phyloP scores from a whole-genome alignment of 2,113 vertebrate genomes.

The Micronycteris hirsuta region DNA sequence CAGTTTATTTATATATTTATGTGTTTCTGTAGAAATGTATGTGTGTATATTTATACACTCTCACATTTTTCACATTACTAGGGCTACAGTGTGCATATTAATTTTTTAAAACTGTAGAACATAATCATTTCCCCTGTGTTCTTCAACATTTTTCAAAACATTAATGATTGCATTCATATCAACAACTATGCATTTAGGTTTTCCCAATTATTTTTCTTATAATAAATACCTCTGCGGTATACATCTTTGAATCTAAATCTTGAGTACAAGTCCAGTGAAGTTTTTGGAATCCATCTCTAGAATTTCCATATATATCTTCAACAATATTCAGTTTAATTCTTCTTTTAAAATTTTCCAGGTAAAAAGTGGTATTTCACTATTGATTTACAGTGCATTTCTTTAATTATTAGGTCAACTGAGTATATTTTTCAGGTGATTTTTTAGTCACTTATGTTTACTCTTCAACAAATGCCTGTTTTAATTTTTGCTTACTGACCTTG shows the following conservation, averaged over 20 bases:
- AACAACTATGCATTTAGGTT: background rate
- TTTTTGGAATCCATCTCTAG: background rate
- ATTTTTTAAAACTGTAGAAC: background rate
- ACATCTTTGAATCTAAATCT: background rate
- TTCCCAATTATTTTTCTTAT: background rate
- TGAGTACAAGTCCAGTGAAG: background rate
- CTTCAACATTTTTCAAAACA: background rate
- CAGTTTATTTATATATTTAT: background rate
- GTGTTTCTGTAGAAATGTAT: background rate
- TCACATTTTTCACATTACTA: background rate
- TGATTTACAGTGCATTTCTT: background rate
- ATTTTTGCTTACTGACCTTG: background rate
- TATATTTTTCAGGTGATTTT: conserved; percentile 3
- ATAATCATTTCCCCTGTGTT: background rate
- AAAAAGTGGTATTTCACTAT: background rate
- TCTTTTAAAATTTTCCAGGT: background rate
- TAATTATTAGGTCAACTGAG: background rate
- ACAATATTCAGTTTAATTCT: conserved; percentile 8
- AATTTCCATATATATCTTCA: background rate
- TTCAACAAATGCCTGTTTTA: background rate
- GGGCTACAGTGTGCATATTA: background rate
- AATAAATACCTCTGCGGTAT: background rate
- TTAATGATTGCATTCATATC: background rate
- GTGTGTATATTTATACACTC: background rate
- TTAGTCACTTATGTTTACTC: background rate